Base-by-base conservation (phyloP, 1,140 invertebrate genomes). In the Ostrea edulis region DNA sequence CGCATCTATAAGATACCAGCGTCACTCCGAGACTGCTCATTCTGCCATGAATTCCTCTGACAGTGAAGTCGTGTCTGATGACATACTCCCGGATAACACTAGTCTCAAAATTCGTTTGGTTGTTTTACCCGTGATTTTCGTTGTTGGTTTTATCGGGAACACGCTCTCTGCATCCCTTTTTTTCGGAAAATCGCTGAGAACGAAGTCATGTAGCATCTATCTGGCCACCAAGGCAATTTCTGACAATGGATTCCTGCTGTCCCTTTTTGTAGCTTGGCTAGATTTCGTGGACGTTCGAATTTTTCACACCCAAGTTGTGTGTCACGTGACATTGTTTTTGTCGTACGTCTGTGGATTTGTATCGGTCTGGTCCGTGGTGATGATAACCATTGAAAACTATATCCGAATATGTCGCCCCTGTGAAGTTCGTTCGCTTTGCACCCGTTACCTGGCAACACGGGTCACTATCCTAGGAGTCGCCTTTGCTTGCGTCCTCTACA, bases 251-350 rank as follows among this genome's bases (percentile, higher is more conserved):
- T 93, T 93, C 58, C 89, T 93, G 9, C 3, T 87, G 0, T 85
- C 90, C n/a, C 71, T 93, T 35, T 89, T 91, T 65, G 55, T 92
- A 81, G 96, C 96, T 0, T 96, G 96, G 96, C 86, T 96, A 14
- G 95, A 96, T 35, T 94, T 94, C 4, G 84, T 96, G 0, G 95
- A 95, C 8, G 95, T 95, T 90, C 92, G 94, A 5, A 55, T 94
- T 8, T 91, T 93, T 55, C 92, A 92, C 86, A 81, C 85, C 4
- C 35, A 89, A 8, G 94, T 91, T 0, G 89, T 92, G 5, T 95
- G 94, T 87, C 94, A 95, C 65, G 86, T 92, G 58, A 90, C 91
- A 4, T 86, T 94, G 8, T 95, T 93, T 86, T 4, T 93, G 12
- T 92, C 91, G 22, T 93, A 94, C 86, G 90, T 93, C 9, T 93